Percentiles rank a stretch among this genome's conserved stretches.
Conservation (phyloP, 92 coral and sea anemone species). For the Umimayanthus chanpuru region DNA sequence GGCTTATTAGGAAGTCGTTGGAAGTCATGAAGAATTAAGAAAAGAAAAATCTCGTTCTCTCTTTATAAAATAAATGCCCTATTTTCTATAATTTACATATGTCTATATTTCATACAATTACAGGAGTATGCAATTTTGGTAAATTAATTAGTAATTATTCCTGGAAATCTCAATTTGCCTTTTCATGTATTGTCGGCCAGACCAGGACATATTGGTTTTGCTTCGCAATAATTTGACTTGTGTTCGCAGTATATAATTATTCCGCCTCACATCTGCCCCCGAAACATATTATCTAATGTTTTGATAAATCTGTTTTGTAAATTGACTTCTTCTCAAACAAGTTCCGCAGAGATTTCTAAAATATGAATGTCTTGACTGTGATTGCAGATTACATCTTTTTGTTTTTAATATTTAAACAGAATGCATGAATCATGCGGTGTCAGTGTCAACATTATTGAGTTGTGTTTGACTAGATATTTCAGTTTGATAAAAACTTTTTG, state of each 20-base stretch:
- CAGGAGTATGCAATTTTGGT: background rate
- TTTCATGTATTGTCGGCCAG: no score
- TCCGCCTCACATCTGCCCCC: background rate
- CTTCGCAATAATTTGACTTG: no score
- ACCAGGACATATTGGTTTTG: background rate
- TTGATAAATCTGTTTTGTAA: background rate
- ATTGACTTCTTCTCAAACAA: background rate
- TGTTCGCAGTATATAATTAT: no score
- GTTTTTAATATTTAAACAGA: constrained; percentile 28
- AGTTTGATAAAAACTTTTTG: constrained; percentile 10
- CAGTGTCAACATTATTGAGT: background rate
- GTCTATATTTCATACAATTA: background rate
- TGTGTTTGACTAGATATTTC: constrained; percentile 26
- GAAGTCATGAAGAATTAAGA: background rate
- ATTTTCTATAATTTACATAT: background rate
- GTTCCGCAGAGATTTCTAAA: background rate
- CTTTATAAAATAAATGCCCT: background rate
- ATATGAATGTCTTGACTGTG: background rate
- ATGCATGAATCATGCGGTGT: background rate
- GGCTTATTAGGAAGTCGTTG: constrained; percentile 9
- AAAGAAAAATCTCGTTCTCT: background rate
- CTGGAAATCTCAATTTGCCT: background rate
- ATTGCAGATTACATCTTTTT: background rate
- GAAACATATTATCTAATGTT: background rate
- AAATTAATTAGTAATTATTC: background rate